These are phyloP conservation scores for Pseudoatta argentina DNA, from an alignment of 1,140 invertebrate species.

Conservation along the genomic window DNA sequence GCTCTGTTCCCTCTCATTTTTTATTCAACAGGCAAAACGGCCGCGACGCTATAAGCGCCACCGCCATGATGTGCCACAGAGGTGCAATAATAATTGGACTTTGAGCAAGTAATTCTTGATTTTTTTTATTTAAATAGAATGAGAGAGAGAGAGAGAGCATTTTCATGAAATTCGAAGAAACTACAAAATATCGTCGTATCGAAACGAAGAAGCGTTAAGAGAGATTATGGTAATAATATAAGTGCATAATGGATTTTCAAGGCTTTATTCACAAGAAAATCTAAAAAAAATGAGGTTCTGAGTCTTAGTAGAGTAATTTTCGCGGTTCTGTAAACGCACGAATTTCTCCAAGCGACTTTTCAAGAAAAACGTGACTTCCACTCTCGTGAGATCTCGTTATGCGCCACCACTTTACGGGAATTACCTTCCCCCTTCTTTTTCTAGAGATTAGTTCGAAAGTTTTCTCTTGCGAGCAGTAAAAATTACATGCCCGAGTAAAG, in stretches of 20 bases:
- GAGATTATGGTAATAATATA: neutral
- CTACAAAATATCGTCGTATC: neutral
- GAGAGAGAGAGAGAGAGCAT: too few relatives aligned
- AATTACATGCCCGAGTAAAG: conserved; percentile 8
- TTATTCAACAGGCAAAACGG: conserved; percentile 35
- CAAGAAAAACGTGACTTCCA: conserved; percentile 47
- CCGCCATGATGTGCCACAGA: neutral
- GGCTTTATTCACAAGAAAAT: neutral
- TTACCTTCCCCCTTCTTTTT: conserved; percentile 24
- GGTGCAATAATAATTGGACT: neutral
- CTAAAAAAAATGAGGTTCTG: neutral
- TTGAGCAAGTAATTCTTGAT: neutral
- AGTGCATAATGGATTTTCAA: neutral
- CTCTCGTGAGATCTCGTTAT: conserved; percentile 53
- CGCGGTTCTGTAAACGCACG: conserved; percentile 13
- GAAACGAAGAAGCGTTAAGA: neutral
- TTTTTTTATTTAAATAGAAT: too few relatives aligned
- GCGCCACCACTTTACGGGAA: conserved; percentile 45
- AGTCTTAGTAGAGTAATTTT: conserved; percentile 33
- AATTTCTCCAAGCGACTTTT: conserved; percentile 43
- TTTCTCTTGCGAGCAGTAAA: conserved; percentile 30
- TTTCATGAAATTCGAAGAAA: neutral
- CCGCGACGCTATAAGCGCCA: too few relatives aligned
- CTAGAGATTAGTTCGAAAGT: conserved; percentile 40
- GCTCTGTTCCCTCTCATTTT: conserved; percentile 16